These are phyloP conservation scores for Sus scrofa DNA, from an alignment of 2,113 vertebrate species.

Conservation along the genomic window DNA sequence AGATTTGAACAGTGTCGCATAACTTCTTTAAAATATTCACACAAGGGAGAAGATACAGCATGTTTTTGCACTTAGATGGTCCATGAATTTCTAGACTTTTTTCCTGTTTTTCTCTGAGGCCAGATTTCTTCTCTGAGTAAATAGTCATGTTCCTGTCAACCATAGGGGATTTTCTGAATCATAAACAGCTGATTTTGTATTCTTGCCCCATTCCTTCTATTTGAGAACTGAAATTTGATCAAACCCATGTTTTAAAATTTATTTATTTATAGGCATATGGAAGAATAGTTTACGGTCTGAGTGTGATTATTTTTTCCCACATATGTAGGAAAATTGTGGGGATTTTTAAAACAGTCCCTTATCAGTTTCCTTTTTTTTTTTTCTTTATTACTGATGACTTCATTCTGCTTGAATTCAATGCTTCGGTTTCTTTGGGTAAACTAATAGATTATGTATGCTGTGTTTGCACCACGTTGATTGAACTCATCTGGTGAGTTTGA, in stretches of 20 bases:
- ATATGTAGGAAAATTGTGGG: slow-evolving; percentile 85
- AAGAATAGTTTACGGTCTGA: slow-evolving; percentile 86
- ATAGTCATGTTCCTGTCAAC: slow-evolving; percentile 77
- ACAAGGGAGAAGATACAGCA: not conserved
- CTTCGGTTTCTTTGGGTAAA: slow-evolving; percentile 90
- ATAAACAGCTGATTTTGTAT: slow-evolving; percentile 85
- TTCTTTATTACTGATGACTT: slow-evolving; percentile 90
- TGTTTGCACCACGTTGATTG: slow-evolving; percentile 90
- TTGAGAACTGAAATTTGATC: slow-evolving; percentile 87
- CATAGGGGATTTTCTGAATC: slow-evolving; percentile 74
- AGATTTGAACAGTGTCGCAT: not conserved
- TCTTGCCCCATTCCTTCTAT: slow-evolving; percentile 80
- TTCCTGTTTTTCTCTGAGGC: slow-evolving; percentile 78
- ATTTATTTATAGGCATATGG: slow-evolving; percentile 87
- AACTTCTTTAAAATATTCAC: slow-evolving; percentile 39
- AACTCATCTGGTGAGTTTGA: slow-evolving; percentile 91
- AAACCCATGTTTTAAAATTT: slow-evolving; percentile 89
- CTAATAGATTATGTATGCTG: slow-evolving; percentile 92
- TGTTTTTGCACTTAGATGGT: slow-evolving; percentile 47
- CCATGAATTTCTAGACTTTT: slow-evolving; percentile 65
- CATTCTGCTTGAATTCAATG: slow-evolving; percentile 90
- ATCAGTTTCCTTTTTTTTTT: slow-evolving; percentile 83
- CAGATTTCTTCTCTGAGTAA: slow-evolving; percentile 84
- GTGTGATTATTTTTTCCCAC: slow-evolving; percentile 84
- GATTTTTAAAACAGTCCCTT: slow-evolving; percentile 87